Conservation (phyloP, 2,113 vertebrate genomes). For the Nibea albiflora region DNA sequence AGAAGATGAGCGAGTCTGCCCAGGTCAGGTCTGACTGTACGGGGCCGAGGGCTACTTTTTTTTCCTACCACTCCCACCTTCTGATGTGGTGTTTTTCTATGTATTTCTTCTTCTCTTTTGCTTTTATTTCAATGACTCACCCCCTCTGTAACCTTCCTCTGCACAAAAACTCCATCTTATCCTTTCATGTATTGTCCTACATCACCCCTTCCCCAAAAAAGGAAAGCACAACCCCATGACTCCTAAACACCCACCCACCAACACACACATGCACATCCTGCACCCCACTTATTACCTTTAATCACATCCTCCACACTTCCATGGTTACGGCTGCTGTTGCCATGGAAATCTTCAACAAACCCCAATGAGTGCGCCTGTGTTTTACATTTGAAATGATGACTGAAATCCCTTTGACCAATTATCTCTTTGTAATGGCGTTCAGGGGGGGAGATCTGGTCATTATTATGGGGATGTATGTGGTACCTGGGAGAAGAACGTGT, state of each 20-base stretch:
- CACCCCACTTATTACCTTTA: constrained; percentile 63
- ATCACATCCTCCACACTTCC: constrained; percentile 68
- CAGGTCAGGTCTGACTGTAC: constrained; percentile 81
- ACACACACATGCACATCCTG: constrained; percentile 25
- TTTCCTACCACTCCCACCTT: neutral
- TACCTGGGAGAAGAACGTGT: constrained; percentile 4
- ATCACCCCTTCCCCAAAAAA: constrained; percentile 36
- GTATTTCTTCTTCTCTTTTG: neutral
- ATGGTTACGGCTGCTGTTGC: constrained; percentile 78
- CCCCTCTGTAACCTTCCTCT: constrained; percentile 22
- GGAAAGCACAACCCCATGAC: constrained; percentile 40
- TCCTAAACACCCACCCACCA: constrained; percentile 43
- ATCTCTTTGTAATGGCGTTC: constrained; percentile 22
- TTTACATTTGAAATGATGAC: constrained; percentile 67
- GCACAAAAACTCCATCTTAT: constrained; percentile 18
- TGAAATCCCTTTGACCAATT: constrained; percentile 61
- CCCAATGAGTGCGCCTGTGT: constrained; percentile 47
- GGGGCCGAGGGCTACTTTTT: neutral
- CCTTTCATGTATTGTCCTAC: constrained; percentile 37
- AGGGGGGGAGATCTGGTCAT: constrained; percentile 8
- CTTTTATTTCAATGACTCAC: constrained; percentile 31
- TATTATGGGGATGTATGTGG: constrained; percentile 14
- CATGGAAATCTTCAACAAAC: constrained; percentile 76
- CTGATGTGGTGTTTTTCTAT: constrained; percentile 26
- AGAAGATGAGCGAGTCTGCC: constrained; percentile 94